Conservation (phyloP, 2,888 invertebrate genomes). For the Stenchaetothrips biformis region DNA sequence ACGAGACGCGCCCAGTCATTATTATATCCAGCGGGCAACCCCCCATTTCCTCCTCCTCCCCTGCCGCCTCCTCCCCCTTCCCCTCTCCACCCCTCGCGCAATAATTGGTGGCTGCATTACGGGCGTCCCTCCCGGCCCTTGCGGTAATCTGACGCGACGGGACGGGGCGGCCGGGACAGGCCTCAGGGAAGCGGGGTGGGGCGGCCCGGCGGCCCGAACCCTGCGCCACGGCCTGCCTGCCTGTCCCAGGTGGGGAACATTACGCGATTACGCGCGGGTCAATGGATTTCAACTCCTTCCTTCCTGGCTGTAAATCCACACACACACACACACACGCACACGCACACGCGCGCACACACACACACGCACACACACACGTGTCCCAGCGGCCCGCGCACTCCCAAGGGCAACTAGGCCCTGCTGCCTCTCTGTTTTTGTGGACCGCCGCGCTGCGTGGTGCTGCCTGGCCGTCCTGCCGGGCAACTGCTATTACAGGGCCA, state of each 20-base stretch:
- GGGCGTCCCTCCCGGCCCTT: background rate
- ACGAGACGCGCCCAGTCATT: too few relatives aligned
- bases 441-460: too few relatives aligned
- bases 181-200: background rate
- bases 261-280: too few relatives aligned
- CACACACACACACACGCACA: too few relatives aligned
- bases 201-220: background rate
- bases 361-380: background rate
- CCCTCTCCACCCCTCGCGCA: background rate
- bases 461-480: background rate
- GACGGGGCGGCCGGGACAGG: background rate
- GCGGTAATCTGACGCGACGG: background rate
- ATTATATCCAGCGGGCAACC: too few relatives aligned
- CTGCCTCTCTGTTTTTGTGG: too few relatives aligned
- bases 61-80: too few relatives aligned
- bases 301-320: too few relatives aligned
- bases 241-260: too few relatives aligned
- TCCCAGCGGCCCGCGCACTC: background rate
- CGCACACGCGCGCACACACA: background rate
- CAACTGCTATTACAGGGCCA: constrained; percentile 15
- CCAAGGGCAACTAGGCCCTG: background rate
- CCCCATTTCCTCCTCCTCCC: too few relatives aligned
- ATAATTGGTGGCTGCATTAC: constrained; percentile 15
- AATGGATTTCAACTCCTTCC: too few relatives aligned
- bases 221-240: too few relatives aligned